phyloP scores from a whole-genome alignment of 2,113 vertebrate genomes.

The Arothron firmamentum region DNA sequence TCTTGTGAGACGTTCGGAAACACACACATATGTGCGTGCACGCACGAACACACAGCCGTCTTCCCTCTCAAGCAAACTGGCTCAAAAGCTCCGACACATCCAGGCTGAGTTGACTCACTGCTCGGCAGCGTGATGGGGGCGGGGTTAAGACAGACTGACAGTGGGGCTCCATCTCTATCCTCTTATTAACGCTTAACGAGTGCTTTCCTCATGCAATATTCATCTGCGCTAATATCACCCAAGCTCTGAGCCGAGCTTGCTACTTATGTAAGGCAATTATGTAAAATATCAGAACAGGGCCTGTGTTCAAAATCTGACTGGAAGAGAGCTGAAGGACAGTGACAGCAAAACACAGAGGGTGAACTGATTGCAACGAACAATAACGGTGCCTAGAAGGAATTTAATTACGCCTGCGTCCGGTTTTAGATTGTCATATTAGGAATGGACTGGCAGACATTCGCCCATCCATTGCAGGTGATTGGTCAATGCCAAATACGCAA shows the following conservation, averaged over 20 bases:
- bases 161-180: slow-evolving; percentile 74
- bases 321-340: slow-evolving; percentile 67
- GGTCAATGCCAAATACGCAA: slow-evolving; percentile 48
- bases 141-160: slow-evolving; percentile 75
- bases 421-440: not conserved
- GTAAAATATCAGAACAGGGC: slow-evolving; percentile 76
- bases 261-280: slow-evolving; percentile 83
- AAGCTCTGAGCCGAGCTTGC: slow-evolving; percentile 71
- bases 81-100: slow-evolving; percentile 64
- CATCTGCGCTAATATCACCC: slow-evolving; percentile 75
- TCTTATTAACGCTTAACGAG: slow-evolving; percentile 81
- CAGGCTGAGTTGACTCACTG: slow-evolving; percentile 70
- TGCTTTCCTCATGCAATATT: slow-evolving; percentile 81
- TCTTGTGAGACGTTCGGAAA: slow-evolving; percentile 44
- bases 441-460: slow-evolving; percentile 14
- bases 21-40: slow-evolving; percentile 6
- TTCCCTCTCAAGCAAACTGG: slow-evolving; percentile 56
- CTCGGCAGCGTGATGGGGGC: slow-evolving; percentile 69
- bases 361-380: slow-evolving; percentile 18
- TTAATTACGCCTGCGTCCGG: slow-evolving; percentile 1
- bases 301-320: slow-evolving; percentile 66
- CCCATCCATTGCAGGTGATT: slow-evolving; percentile 23
- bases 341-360: slow-evolving; percentile 40
- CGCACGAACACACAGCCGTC: slow-evolving; percentile 21
- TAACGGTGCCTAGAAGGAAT: not conserved